A percentile compares a stretch with the other conserved stretches of the same genome.
Evolutionary conservation across 92 coral and sea anemone species (phyloP).

Genomic region (Zoanthus sansibaricus): DNA sequence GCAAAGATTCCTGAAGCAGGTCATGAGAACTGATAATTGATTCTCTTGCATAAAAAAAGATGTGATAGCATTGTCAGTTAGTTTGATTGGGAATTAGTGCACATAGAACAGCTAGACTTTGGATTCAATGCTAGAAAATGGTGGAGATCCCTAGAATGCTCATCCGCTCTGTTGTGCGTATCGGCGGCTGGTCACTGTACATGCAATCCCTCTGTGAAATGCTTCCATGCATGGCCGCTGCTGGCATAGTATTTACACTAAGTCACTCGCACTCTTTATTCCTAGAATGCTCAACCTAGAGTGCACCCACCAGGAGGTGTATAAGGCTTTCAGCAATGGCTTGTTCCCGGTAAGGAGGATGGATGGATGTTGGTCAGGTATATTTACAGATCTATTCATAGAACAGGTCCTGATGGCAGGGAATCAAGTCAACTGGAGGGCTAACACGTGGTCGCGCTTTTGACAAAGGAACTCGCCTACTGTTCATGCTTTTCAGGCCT

Average conservation of each 20-base stretch:
- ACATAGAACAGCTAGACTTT: background rate
- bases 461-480: slow-evolving; percentile 51
- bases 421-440: slow-evolving; percentile 45
- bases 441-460: slow-evolving; percentile 44
- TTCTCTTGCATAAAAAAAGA: too few relatives aligned
- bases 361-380: slow-evolving; percentile 50
- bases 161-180: background rate
- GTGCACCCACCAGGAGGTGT: slow-evolving; percentile 42
- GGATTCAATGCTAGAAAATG: background rate
- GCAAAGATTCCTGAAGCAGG: too few relatives aligned
- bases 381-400: slow-evolving; percentile 46
- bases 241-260: background rate
- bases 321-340: slow-evolving; percentile 26
- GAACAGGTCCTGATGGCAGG: slow-evolving; percentile 54
- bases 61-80: too few relatives aligned
- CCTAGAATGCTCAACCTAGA: slow-evolving; percentile 46
- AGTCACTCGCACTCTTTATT: slow-evolving; percentile 29
- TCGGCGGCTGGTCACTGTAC: background rate
- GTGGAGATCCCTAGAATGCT: background rate
- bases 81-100: background rate
- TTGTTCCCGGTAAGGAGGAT: slow-evolving; percentile 38
- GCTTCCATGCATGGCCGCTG: background rate
- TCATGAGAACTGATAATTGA: too few relatives aligned
- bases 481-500: background rate
- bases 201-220: background rate